Evolutionary conservation across 2,797 vertebrate species (phyloP).

Genomic region (Channa striata): DNA sequence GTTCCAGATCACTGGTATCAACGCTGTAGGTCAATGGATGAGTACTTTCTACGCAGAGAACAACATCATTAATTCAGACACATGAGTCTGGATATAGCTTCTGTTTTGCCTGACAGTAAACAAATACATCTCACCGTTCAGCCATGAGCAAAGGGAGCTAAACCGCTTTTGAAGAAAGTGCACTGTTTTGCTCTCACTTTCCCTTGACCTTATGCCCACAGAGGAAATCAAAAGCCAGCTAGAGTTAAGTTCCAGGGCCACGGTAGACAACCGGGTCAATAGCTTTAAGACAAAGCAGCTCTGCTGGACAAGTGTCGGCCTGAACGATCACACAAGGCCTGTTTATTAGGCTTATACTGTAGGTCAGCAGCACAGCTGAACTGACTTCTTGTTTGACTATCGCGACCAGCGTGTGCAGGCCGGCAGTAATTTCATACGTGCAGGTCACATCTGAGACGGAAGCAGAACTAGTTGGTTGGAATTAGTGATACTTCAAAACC

Average conservation of each 20-base stretch:
- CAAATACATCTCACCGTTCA: not conserved
- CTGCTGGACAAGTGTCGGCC: conserved; percentile 1
- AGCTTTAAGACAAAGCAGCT: conserved; percentile 2
- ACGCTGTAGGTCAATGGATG: conserved; percentile 59
- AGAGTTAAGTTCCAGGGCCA: conserved; percentile 5
- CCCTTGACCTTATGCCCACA: conserved; percentile 5
- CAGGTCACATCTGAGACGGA: not conserved
- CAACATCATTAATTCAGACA: conserved; percentile 40
- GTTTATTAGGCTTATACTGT: not conserved
- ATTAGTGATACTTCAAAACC: not conserved
- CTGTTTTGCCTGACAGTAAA: conserved; percentile 4
- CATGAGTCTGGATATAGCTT: not conserved
- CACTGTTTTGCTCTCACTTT: conserved; percentile 4
- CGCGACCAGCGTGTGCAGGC: not conserved
- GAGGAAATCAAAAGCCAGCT: conserved; percentile 34
- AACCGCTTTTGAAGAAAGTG: conserved; percentile 14
- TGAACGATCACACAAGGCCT: not conserved
- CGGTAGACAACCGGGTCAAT: conserved; percentile 24
- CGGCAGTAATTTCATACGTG: not conserved
- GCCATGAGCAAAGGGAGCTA: no score
- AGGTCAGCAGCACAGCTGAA: conserved; percentile 3
- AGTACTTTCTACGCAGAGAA: conserved; percentile 45
- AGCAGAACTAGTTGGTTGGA: not conserved
- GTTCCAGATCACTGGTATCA: conserved; percentile 69
- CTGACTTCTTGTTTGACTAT: not conserved